Percentiles rank a stretch among this genome's conserved stretches.
phyloP scores from a whole-genome alignment of 2,888 invertebrate species.

The Cryptus armator region DNA sequence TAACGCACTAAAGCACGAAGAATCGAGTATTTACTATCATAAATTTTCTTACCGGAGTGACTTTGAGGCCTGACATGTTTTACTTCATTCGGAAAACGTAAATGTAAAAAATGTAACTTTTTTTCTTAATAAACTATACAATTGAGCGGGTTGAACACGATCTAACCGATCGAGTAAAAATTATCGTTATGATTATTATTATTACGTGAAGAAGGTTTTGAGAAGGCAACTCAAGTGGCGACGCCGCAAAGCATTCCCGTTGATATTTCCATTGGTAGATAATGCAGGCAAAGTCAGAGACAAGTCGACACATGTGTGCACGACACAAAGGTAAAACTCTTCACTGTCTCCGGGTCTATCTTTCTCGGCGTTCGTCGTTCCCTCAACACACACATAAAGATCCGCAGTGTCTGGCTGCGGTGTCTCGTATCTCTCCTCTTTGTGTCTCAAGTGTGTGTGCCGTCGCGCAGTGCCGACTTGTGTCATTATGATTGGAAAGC shows the following conservation, averaged over 20 bases:
- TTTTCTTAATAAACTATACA: too few relatives aligned
- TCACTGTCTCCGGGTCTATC: slow-evolving; percentile 12
- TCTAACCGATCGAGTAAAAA: background rate
- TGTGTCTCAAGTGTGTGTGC: background rate
- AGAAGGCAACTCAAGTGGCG: background rate
- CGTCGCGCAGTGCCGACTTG: slow-evolving; percentile 30
- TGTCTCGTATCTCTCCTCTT: background rate
- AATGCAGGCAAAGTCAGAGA: background rate
- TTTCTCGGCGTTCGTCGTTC: slow-evolving; percentile 3
- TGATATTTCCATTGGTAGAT: slow-evolving; percentile 11
- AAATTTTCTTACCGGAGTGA: background rate
- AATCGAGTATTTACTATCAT: background rate
- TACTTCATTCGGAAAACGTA: too few relatives aligned
- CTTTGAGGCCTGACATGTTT: background rate
- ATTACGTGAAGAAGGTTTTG: background rate
- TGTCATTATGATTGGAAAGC: slow-evolving; percentile 51
- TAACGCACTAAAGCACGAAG: too few relatives aligned
- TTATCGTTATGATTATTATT: background rate
- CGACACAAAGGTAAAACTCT: slow-evolving; percentile 11
- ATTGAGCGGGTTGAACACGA: too few relatives aligned
- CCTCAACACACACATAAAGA: background rate
- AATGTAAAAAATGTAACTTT: too few relatives aligned
- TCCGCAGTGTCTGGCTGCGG: slow-evolving; percentile 1
- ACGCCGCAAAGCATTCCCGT: background rate
- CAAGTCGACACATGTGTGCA: slow-evolving; percentile 11